These are phyloP conservation scores for Epinephelus malabaricus DNA, from an alignment of 2,797 vertebrate species.

Conservation along the genomic window DNA sequence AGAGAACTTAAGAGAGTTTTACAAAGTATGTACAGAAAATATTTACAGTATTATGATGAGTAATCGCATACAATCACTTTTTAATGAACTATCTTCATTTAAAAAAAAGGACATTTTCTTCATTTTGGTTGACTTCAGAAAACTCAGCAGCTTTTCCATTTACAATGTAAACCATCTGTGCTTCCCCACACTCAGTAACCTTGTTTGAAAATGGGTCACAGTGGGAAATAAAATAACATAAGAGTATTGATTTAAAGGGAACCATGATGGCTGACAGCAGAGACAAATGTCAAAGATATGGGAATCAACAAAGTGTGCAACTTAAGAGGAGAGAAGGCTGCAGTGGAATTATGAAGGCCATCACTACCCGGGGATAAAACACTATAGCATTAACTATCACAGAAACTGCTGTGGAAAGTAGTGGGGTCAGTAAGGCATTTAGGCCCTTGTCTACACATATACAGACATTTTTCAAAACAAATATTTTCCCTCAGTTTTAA, in stretches of 20 bases:
- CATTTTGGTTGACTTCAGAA: conserved; percentile 68
- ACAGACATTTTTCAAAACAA: too few species aligned
- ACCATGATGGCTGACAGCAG: not conserved
- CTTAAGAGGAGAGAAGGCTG: conserved; percentile 27
- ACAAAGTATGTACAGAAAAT: conserved; percentile 76
- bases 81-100: conserved; percentile 45
- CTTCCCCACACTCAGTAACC: not conserved
- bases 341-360: not conserved
- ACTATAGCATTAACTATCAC: conserved; percentile 1
- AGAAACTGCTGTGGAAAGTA: conserved; percentile 22
- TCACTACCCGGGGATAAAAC: conserved; percentile 16
- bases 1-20: conserved; percentile 53
- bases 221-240: not conserved
- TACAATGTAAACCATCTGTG: conserved; percentile 56
- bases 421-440: conserved; percentile 53
- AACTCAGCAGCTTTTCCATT: conserved; percentile 70
- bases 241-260: conserved; percentile 10
- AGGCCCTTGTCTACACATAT: not conserved
- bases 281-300: conserved; percentile 6
- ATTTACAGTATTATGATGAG: conserved; percentile 74
- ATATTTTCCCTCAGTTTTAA: too few species aligned
- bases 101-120: conserved; percentile 50
- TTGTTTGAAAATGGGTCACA: conserved; percentile 1
- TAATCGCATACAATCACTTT: conserved; percentile 48
- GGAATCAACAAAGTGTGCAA: conserved; percentile 24